Evolutionary conservation across 2,888 invertebrate species (phyloP).

Genomic region (Drosophila limbata): DNA sequence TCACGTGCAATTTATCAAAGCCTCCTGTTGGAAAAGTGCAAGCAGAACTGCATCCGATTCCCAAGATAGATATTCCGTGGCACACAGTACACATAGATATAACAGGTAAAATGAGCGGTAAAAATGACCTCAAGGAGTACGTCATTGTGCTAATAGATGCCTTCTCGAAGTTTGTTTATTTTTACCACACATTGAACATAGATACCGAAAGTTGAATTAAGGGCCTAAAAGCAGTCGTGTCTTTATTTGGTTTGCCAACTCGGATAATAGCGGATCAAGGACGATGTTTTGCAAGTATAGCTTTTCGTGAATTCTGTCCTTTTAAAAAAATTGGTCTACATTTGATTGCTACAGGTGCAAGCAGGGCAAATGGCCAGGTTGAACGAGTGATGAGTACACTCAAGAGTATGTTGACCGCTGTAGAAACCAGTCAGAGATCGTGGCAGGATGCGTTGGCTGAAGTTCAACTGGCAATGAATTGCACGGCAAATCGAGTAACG

Average conservation of each 20-base stretch:
- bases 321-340: too few species aligned
- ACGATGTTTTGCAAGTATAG: too few species aligned
- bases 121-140: conserved; percentile 9
- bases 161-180: conserved; percentile 4
- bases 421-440: too few species aligned
- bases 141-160: not conserved
- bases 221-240: too few species aligned
- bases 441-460: not conserved
- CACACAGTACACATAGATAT: conserved; percentile 17
- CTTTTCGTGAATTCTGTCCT: too few species aligned
- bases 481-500: conserved; percentile 10
- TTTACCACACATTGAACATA: conserved; percentile 9
- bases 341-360: too few species aligned
- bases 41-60: conserved; percentile 6
- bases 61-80: conserved; percentile 12
- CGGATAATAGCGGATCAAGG: too few species aligned
- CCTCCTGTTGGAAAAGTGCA: conserved; percentile 3
- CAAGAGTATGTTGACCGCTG: too few species aligned
- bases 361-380: too few species aligned
- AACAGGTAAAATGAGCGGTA: conserved; percentile 12
- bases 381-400: too few species aligned
- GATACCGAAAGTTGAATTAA: conserved; percentile 12
- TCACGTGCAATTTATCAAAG: conserved; percentile 15
- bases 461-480: conserved; percentile 16
- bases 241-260: too few species aligned